Percentiles rank a stretch among this genome's conserved stretches.
phyloP scores from a whole-genome alignment of 2,113 vertebrate genomes.

The Tapirus terrestris region DNA sequence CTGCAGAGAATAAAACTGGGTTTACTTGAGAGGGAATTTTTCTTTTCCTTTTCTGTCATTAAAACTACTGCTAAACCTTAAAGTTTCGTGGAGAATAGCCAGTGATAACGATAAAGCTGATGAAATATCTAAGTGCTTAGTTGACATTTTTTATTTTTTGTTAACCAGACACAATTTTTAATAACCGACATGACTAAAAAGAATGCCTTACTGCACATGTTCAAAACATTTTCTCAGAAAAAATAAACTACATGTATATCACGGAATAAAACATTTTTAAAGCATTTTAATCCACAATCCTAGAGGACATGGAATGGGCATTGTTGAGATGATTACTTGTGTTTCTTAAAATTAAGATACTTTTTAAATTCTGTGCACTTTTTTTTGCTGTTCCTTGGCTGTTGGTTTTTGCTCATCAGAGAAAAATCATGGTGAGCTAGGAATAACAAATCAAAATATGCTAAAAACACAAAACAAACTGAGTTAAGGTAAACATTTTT shows the following conservation, averaged over 20 bases:
- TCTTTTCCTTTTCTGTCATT: neutral
- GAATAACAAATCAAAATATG: neutral
- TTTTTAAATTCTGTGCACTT: neutral
- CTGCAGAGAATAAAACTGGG: neutral
- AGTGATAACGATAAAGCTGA: neutral
- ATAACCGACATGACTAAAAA: neutral
- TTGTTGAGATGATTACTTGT: neutral
- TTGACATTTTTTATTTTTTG: neutral
- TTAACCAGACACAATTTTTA: neutral
- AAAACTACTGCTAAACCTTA: neutral
- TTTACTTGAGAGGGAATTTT: neutral
- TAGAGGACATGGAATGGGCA: neutral
- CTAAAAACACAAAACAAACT: neutral
- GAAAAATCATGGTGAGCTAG: neutral
- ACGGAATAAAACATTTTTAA: neutral
- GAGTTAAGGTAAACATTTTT: neutral
- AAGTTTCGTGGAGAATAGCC: neutral
- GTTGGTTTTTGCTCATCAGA: neutral
- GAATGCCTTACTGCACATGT: neutral
- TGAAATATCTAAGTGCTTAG: neutral
- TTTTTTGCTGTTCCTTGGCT: neutral
- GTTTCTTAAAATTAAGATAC: neutral
- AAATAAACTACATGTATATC: neutral
- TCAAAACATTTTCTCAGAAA: neutral
- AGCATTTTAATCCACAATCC: neutral